phyloP scores from a whole-genome alignment of 2,797 vertebrate species.

The Melopsittacus undulatus region DNA sequence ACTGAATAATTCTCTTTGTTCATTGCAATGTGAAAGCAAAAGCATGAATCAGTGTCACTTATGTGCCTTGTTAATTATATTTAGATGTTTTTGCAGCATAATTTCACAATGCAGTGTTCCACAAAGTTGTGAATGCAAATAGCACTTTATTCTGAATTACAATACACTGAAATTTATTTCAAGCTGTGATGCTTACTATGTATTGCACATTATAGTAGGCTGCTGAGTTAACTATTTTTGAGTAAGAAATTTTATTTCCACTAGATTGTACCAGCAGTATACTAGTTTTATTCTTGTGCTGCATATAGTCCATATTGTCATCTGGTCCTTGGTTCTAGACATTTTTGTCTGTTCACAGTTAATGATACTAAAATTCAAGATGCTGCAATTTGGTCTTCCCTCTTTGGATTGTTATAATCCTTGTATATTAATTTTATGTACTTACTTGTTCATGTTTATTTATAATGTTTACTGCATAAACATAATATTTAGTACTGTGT shows the following conservation, averaged over 20 bases:
- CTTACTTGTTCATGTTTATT: neutral
- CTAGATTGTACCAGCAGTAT: neutral
- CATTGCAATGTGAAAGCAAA: neutral
- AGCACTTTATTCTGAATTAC: neutral
- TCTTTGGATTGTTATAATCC: neutral
- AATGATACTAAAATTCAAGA: neutral
- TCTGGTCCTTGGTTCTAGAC: neutral
- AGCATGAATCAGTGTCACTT: neutral
- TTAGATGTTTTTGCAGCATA: neutral
- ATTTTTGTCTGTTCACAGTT: neutral
- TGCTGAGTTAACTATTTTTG: neutral
- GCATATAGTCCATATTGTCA: neutral
- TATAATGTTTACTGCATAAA: neutral
- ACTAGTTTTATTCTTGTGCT: neutral
- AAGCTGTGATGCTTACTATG: neutral
- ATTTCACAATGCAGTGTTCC: neutral
- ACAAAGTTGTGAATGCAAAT: neutral
- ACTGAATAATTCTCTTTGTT: neutral
- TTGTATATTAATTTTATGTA: neutral
- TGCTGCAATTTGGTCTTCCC: neutral
- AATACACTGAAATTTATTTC: neutral
- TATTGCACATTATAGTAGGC: neutral
- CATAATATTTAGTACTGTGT: neutral
- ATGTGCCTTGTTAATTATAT: neutral
- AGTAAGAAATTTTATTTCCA: neutral